Conservation (phyloP, 2,888 invertebrate genomes). For the Sepioteuthis lessoniana region DNA sequence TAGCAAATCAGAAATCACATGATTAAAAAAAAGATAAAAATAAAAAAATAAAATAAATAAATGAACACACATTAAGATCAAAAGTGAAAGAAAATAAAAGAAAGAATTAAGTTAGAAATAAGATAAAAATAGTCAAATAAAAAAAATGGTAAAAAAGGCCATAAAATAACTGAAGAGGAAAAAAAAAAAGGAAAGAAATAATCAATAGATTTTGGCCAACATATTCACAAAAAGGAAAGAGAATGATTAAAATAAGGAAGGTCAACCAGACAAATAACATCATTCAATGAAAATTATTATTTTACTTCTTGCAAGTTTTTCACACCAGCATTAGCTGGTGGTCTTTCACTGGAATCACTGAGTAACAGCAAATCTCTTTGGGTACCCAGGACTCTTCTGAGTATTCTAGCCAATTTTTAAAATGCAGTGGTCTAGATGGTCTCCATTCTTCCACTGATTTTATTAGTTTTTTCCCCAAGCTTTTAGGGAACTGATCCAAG, state of each 20-base stretch:
- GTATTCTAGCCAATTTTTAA: too few species aligned
- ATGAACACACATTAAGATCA: too few species aligned
- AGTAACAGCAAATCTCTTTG: too few species aligned
- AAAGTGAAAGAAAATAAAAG: not conserved
- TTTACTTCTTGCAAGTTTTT: too few species aligned
- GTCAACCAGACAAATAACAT: not conserved
- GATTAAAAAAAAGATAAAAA: too few species aligned
- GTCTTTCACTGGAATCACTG: too few species aligned
- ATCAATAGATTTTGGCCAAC: not conserved
- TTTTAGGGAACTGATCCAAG: too few species aligned
- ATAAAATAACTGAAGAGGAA: not conserved
- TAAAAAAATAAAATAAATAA: not conserved
- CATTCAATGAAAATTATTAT: not conserved
- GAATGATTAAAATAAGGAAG: not conserved
- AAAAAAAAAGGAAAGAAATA: not conserved
- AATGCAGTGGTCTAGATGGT: too few species aligned
- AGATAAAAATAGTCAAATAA: not conserved
- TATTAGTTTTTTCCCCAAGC: too few species aligned
- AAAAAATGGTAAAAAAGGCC: not conserved
- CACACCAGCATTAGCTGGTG: too few species aligned
- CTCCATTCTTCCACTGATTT: too few species aligned
- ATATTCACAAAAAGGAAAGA: not conserved
- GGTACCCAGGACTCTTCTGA: too few species aligned
- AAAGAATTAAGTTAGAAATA: not conserved
- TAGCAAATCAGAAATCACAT: not conserved